Conservation (phyloP, 2,113 vertebrate species). For the Actenoides lindsayi region DNA sequence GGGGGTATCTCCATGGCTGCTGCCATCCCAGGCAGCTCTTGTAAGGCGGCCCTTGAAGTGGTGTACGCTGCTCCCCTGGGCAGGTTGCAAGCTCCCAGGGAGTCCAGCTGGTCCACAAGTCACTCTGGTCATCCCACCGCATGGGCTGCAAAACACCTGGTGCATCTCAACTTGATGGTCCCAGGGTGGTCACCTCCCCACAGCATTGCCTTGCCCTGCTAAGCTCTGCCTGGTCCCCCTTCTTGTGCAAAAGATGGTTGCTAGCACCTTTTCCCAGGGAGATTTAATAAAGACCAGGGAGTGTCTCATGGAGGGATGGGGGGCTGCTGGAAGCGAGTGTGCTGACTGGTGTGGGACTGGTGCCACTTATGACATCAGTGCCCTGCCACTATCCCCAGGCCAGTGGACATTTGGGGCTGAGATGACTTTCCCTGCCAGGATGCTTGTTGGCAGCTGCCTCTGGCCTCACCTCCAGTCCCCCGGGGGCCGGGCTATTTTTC, state of each 20-base stretch:
- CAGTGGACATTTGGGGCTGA: not conserved
- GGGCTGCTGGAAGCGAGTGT: not conserved
- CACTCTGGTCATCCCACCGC: not conserved
- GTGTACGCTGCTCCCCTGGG: accelerated
- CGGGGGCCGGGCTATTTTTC: not conserved
- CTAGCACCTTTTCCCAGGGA: not conserved
- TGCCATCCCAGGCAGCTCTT: not conserved
- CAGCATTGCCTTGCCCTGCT: not conserved
- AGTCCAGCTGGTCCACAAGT: not conserved
- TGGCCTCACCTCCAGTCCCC: not conserved
- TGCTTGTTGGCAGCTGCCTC: not conserved
- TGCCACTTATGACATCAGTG: not conserved
- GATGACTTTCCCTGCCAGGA: not conserved
- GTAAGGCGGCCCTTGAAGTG: not conserved
- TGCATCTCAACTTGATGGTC: not conserved
- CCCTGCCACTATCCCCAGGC: not conserved
- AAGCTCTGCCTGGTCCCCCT: not conserved
- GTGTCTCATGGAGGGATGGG: too few species aligned
- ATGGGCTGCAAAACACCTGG: not conserved
- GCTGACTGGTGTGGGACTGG: not conserved
- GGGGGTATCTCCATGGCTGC: not conserved
- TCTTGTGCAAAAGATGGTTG: not conserved
- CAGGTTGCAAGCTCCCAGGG: not conserved
- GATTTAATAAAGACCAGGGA: not conserved
- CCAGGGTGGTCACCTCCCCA: not conserved